These are phyloP conservation scores for Hylaeus anthracinus DNA, from an alignment of 1,140 invertebrate genomes.

Conservation along the genomic window DNA sequence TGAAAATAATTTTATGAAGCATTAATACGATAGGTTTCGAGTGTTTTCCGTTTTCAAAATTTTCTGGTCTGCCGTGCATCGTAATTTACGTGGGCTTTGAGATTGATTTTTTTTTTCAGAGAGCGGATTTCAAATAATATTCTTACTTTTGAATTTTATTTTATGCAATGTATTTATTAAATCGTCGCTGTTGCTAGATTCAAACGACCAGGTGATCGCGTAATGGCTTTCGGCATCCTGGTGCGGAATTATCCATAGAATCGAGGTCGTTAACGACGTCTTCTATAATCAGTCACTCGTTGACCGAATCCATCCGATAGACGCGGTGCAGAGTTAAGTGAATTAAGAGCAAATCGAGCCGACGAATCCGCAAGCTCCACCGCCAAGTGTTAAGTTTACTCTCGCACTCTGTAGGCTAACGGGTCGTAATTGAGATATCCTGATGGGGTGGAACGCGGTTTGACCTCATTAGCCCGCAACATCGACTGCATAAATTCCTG, in stretches of 20 bases:
- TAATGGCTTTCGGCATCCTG: not conserved
- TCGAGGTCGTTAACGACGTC: not conserved
- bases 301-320: not conserved
- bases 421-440: constrained; percentile 25
- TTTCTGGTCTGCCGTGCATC: no score
- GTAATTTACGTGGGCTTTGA: no score
- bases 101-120: no score
- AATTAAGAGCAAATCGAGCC: constrained; percentile 13
- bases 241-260: not conserved
- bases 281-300: not conserved
- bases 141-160: no score
- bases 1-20: no score
- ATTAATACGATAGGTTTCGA: no score
- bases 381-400: constrained; percentile 13
- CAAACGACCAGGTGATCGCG: not conserved
- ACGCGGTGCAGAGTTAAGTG: not conserved
- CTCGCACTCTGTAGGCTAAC: constrained; percentile 14
- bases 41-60: no score
- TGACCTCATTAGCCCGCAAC: constrained; percentile 9
- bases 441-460: not conserved
- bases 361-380: not conserved
- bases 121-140: no score
- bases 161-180: no score
- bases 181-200: no score
- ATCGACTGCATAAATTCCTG: not conserved